Evolutionary conservation across 2,797 vertebrate species (phyloP), one percentile per base, ranked within the genome.

Genomic region (Chaunax sp.): DNA sequence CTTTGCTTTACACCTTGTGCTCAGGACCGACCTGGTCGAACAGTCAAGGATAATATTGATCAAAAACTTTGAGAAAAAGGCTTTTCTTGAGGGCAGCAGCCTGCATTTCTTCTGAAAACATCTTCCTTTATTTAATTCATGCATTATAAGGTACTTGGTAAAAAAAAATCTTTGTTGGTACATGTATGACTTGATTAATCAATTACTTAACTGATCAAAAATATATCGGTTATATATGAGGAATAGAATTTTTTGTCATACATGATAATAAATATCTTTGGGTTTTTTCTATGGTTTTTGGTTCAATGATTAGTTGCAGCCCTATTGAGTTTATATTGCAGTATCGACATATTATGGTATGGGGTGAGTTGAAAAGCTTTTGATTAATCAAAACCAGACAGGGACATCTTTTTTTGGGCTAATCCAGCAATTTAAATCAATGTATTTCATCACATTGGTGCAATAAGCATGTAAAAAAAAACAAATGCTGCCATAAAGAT

Each of bases 31-130:
- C 14, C 6, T 22, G 33, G 41, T 68, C 55, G 64, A 53, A 60
- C 26, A 52, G 57, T 67, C 69, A 57, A 60, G 26, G 50, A 54
- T 38, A 35, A 72, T 66, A 49, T 26, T 61, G 43, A 61, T 67
- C 63, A 72, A 63, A 25, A 60, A 16, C 25, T 60, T n/a, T n/a
- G n/a, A n/a, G n/a, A n/a, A n/a, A n/a, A n/a, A n/a, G n/a, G n/a
- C n/a, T n/a, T n/a, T n/a, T n/a, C n/a, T n/a, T n/a, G n/a, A n/a
- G 26, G 40, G 15, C 13, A 50, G 46, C 15, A 62, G 66, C n/a
- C n/a, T n/a, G 26, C 70, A 30, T 3, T 0, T 13, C 3, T 10
- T 33, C 46, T 35, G 37, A 28, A 16, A 76, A 56, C 23, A 63
- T 53, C 50, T 18, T 5, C 3, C 22, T 26, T 25, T 41, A 41